These are phyloP conservation scores for Dichetophora obliterata DNA, from an alignment of 2,888 invertebrate genomes.

Conservation along the genomic window DNA sequence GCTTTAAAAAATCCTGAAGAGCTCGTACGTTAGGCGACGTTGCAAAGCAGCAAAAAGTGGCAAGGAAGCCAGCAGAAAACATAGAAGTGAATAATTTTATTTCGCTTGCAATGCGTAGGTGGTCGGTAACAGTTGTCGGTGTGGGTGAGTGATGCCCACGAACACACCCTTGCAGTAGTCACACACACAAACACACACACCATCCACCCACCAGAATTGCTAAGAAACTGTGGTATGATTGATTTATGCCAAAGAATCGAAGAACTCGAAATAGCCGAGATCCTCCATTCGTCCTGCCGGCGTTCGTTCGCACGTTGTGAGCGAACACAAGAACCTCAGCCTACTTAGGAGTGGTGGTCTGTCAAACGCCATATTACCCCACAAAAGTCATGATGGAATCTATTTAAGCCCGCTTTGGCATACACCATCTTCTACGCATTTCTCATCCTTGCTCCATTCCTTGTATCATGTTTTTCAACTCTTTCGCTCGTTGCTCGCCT, in stretches of 20 bases:
- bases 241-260: conserved; percentile 46
- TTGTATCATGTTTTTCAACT: background rate
- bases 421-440: no score
- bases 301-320: background rate
- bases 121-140: background rate
- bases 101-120: background rate
- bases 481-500: background rate
- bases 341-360: no score
- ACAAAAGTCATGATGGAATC: no score
- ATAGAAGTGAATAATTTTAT: conserved; percentile 38
- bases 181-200: background rate
- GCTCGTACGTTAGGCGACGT: background rate
- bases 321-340: background rate
- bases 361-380: no score
- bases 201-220: background rate
- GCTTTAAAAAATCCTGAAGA: no score
- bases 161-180: background rate
- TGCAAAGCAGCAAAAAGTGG: background rate
- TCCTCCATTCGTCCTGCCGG: background rate
- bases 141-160: background rate
- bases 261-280: conserved; percentile 26
- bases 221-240: conserved; percentile 43
- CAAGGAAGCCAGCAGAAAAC: conserved; percentile 9
- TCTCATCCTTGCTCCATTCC: background rate
- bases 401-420: no score